phyloP scores from a whole-genome alignment of 2,888 invertebrate genomes.

The Bhutanitis thaidina region DNA sequence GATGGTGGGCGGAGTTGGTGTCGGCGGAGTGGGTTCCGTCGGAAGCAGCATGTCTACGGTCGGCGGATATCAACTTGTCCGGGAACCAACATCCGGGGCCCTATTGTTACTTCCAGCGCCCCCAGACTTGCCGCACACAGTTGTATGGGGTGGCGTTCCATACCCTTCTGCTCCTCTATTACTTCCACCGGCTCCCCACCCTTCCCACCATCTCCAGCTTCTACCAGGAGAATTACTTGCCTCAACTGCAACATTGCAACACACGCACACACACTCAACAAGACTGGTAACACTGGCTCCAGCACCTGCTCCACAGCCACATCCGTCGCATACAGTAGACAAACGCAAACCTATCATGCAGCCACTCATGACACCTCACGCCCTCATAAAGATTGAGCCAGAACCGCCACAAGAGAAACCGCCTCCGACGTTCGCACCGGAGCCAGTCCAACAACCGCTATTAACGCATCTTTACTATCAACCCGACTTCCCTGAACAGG shows the following conservation, averaged over 20 bases:
- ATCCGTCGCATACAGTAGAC: conserved; percentile 47
- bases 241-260: conserved; percentile 82
- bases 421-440: conserved; percentile 61
- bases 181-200: conserved; percentile 73
- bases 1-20: conserved; percentile 82
- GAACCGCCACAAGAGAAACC: conserved; percentile 76
- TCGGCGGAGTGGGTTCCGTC: conserved; percentile 84
- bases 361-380: conserved; percentile 68
- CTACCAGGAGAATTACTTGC: conserved; percentile 83
- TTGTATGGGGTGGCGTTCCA: conserved; percentile 86
- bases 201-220: conserved; percentile 83
- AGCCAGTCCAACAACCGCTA: conserved; percentile 73
- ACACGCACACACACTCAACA: conserved; percentile 85
- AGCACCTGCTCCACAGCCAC: conserved; percentile 69
- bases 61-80: conserved; percentile 91
- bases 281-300: conserved; percentile 83
- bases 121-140: conserved; percentile 84
- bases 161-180: conserved; percentile 65
- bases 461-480: conserved; percentile 79
- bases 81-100: conserved; percentile 92
- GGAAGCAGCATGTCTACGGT: conserved; percentile 81
- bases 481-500: conserved; percentile 68
- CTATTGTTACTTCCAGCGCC: conserved; percentile 88
- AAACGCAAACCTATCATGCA: conserved; percentile 74
- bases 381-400: conserved; percentile 86